Evolutionary conservation across 2,113 vertebrate genomes (phyloP), one percentile per base, ranked within the genome.

Genomic region (Pseudorectes ferrugineus): DNA sequence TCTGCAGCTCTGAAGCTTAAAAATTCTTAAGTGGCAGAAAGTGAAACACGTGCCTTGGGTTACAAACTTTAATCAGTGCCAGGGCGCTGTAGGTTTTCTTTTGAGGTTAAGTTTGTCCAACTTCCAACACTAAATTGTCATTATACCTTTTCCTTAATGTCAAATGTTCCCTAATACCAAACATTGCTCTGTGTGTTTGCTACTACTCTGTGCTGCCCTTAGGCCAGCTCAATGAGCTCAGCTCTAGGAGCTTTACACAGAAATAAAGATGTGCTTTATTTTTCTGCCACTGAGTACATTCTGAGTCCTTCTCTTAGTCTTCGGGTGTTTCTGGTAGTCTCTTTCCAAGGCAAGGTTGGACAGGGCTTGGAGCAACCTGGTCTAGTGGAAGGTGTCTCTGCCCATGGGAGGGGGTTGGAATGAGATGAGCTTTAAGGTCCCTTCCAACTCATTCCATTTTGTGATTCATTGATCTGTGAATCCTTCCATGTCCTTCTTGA

Each of bases 391-490:
- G 31, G 10, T 23, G 33, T 15, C 17, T 21, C 46, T 59, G n/a
- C 25, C n/a, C 35, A 15, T 0, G 1, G 48, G 17, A 54, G 5
- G 14, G 43, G 11, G 0, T 4, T 74, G 59, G 48, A 62, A 55
- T 4, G 15, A 48, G 48, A 42, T 24, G 40, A 76, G 12, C 12
- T 55, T 21, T 62, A 12, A 48, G 4, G 12, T 23, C 22, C 31
- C 48, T 76, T 70, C 54, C 35, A 68, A 26, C 4, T 2, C 52
- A 66, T 45, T 14, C 13, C n/a, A 40, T n/a, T 46, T 43, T 46
- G 38, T n/a, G 38, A n/a, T 46, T 52, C 29, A n/a, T 16, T 74
- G 86, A 59, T 40, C 59, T 49, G 12, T 72, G 31, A 19, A 35
- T 48, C 10, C 15, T 74, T 75, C 22, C 19, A 10, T 23, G 13